Evolutionary conservation across 2,888 invertebrate genomes (phyloP).

Genomic region (Catocala nupta): DNA sequence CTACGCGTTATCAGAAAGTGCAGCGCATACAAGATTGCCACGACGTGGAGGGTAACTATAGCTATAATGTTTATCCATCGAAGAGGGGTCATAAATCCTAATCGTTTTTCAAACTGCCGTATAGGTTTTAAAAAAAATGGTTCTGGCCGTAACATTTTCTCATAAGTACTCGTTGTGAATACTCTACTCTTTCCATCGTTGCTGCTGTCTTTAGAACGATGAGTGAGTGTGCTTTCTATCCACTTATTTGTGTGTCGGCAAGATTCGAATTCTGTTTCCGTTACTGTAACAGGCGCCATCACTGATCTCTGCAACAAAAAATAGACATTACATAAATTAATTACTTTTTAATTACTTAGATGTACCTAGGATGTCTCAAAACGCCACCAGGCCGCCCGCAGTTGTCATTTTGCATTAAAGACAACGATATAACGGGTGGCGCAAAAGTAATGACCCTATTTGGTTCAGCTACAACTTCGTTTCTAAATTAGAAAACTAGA

Average conservation of each 20-base stretch:
- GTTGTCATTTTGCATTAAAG: too few relatives aligned
- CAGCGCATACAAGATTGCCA: conserved; percentile 71
- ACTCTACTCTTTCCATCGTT: conserved; percentile 16
- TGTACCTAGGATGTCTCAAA: too few relatives aligned
- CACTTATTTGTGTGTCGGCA: conserved; percentile 31
- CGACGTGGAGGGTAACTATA: conserved; percentile 79
- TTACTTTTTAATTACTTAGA: too few relatives aligned
- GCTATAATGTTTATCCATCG: conserved; percentile 89
- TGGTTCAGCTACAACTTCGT: too few relatives aligned
- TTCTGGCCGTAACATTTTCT: conserved; percentile 61
- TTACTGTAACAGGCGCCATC: conserved; percentile 60
- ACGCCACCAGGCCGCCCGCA: too few relatives aligned
- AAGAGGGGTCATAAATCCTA: conserved; percentile 88
- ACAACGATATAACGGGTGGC: too few relatives aligned
- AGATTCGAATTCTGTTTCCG: conserved; percentile 54
- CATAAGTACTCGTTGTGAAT: conserved; percentile 51
- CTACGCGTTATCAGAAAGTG: conserved; percentile 57
- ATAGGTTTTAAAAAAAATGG: conserved; percentile 59
- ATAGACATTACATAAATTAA: not conserved
- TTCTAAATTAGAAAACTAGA: too few relatives aligned
- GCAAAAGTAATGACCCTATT: too few relatives aligned
- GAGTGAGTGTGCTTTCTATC: conserved; percentile 47
- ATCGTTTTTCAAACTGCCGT: conserved; percentile 69
- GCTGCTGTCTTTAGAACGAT: conserved; percentile 31
- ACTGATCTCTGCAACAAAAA: conserved; percentile 38